Base-by-base conservation (phyloP, 1,140 invertebrate genomes). In the Carcinoscorpius rotundicauda region DNA sequence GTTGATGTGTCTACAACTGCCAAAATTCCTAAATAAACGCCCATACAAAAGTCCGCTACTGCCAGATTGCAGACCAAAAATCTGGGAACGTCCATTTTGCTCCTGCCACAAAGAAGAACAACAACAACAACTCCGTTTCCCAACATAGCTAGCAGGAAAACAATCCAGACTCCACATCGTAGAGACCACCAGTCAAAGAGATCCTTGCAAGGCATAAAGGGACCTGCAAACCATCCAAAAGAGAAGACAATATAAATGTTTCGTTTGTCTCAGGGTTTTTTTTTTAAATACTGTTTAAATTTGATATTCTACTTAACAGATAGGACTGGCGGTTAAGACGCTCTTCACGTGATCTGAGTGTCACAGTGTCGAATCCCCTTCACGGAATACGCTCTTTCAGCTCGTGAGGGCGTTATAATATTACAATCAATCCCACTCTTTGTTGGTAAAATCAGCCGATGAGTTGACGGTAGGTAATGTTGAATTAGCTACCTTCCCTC, bases 31-130 rank as follows among this genome's bases (percentile, higher is more conserved):
- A 99, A 79, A 78, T 98, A 98, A 58, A 97, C 82, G 56, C 94
- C 96, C 93, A 97, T 97, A 73, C 91, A 93, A 76, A 96, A 93
- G 78, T 98, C 93, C 0, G 94, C 93, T 1, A 91, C 87, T 0
- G 93, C 93, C 56, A 98, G 81, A 77, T 98, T 97, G 74, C 93
- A 96, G n/a, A 98, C 93, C n/a, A 98, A 82, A 77, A 98, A 97
- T 67, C 93, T 78, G 0, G 93, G 93, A 4, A 97, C 93, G 76
- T 97, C 93, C 83, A 97, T 92, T 77, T 96, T 95, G 64, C 88
- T 90, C 70, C 91, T 82, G 52, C 91, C 91, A 74, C 91, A 94
- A 51, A 97, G 83, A 6, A 96, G 82, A 6, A 98, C 94, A 73
- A 97, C 92, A 0, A 97, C 90, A 6, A 97, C 94, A 0, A 88